Base-by-base conservation (phyloP, 2,888 invertebrate species). In the Cacoxenus indagator region DNA sequence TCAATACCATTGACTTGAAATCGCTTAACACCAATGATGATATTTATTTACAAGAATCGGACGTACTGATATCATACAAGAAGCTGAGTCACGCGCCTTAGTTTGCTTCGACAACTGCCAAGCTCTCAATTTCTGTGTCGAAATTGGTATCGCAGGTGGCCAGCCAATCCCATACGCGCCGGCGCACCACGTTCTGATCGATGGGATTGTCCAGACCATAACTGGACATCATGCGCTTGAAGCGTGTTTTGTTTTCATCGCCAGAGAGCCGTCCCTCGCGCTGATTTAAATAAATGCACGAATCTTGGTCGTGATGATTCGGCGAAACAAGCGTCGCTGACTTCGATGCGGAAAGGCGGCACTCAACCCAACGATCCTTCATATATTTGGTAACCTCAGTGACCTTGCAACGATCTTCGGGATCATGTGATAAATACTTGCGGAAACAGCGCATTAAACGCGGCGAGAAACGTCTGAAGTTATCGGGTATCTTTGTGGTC, bases 391-490 rank as follows among this genome's bases (percentile, higher is more conserved):
- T 89, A 31, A 91, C 89, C 82, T 91, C 91, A 9, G 90, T 90
- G 4, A 91, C 89, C 71, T 90, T 89, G 68, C 91, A 90, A n/a
- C 93, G 89, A 76, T 91, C 91, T 64, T 92, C 92, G 0, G 91
- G 90, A 78, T 92, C 91, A 75, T 92, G 92, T 68, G 93, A 93
- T 71, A 94, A 89, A 64, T 93, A 90, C 77, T 93, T 90, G 68
- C 93, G 90, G 82, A 94, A 92, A 79, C 93, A 91, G 73, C 94
- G 89, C 82, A 93, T 89, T 14, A 93, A 84, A 26, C 93, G 89
- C 0, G 93, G 92, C 0, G 93, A 91, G 86, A 94, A 94, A 55
- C 91, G 89, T 43, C 91, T 89, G 82, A 92, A 91, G 67, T 86
- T 90, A 1, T 89, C 88, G 1, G 91, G 91, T 64, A 91, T 89